Evolutionary conservation across 2,888 invertebrate species (phyloP), one percentile per base, ranked within the genome.

Genomic region (Falcaria lacertinaria): DNA sequence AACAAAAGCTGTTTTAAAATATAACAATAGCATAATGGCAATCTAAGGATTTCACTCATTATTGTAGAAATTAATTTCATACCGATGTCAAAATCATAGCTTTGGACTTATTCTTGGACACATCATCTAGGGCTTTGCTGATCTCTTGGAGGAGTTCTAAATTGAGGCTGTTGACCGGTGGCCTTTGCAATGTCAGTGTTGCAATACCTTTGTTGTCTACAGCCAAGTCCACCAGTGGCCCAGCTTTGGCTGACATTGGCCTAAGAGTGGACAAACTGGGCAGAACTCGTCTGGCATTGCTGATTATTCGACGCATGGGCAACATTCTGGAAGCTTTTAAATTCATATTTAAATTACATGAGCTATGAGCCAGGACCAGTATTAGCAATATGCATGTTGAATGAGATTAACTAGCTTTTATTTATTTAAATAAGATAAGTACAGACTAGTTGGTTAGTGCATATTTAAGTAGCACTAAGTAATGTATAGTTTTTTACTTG

Each of bases 21-120:
- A n/a, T n/a, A n/a, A n/a, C n/a, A n/a, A n/a, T n/a, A n/a, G n/a
- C n/a, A n/a, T n/a, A n/a, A n/a, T n/a, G n/a, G n/a, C n/a, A n/a
- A n/a, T n/a, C n/a, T n/a, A n/a, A n/a, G n/a, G n/a, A n/a, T n/a
- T n/a, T n/a, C n/a, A n/a, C n/a, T n/a, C n/a, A n/a, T n/a, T n/a
- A n/a, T n/a, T n/a, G n/a, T n/a, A n/a, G n/a, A n/a, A n/a, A n/a
- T n/a, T n/a, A n/a, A n/a, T n/a, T 86, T 7, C 25, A 25, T 84
- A 95, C 95, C 11, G 97, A 97, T 36, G 96, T 95, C 46, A 97
- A 74, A 54, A 97, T 94, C 69, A 96, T 86, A 39, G 95, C 97
- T 55, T 90, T 91, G 39, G 92, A 90, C 57, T 92, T 93, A 52
- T 93, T 92, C 47, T 92, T 92, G 40, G 92, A 91, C 1, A 94